Evolutionary conservation across 2,113 vertebrate species (phyloP), one percentile per base, ranked within the genome.

Genomic region (Xiphophorus hellerii): DNA sequence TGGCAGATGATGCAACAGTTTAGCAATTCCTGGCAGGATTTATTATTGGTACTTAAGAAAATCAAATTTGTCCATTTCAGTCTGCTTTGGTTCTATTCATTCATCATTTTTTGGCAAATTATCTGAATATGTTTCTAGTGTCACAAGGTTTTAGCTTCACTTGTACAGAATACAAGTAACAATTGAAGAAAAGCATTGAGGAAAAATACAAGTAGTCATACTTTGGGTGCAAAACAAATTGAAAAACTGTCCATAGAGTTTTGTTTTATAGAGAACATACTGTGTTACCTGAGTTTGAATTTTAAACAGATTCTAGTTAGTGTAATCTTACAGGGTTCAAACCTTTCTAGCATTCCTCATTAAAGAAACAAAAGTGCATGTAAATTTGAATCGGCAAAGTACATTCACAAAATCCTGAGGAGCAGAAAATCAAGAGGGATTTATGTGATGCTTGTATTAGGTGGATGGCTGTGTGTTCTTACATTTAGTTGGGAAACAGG

Each of bases 401-500:
- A 14, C 65, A 68, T 58, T 28, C 35, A 58, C 27, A 61, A 66
- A 42, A 77, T 37, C 39, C 44, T 14, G 7, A 63, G 42, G n/a
- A 72, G 65, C 67, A 48, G 60, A 3, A 73, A 79, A 63, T 12
- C 8, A 35, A 77, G 48, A 65, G 17, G 11, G 51, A 62, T 73
- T 33, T 79, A 62, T 69, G 1, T 54, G 61, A 62, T 61, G 44
- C 30, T 69, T 77, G 17, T 51, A 30, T 22, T 62, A 67, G 27
- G 22, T 74, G 33, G 33, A 42, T 74, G 39, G 33, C 51, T 62
- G 68, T 29, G 48, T 11, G 28, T 22, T 17, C 64, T 27, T 68
- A 58, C 69, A 73, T 71, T 88, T 88, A 85, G 65, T 39, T 67
- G 76, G 62, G 78, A 48, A 70, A 76, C 71, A 85, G 80, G 74